These are phyloP conservation scores for Mus pahari DNA, from an alignment of 2,113 vertebrate genomes.

Conservation along the genomic window DNA sequence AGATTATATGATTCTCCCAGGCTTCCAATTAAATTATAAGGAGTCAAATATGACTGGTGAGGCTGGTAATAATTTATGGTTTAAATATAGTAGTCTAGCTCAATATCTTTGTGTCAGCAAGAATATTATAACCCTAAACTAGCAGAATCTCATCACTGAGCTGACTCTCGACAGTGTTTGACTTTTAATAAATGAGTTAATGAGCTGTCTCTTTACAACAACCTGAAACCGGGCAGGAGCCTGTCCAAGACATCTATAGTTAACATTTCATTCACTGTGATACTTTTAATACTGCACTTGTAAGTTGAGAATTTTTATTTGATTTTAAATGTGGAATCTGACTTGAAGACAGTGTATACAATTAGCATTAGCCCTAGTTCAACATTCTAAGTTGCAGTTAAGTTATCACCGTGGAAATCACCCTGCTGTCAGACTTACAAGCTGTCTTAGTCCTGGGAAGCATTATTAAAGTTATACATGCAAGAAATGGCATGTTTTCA, in stretches of 20 bases:
- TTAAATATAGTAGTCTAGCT: neutral
- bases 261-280: constrained; percentile 4
- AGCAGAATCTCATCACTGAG: neutral
- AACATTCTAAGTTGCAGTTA: neutral
- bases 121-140: constrained; percentile 1
- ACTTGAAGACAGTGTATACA: neutral
- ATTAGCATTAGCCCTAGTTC: neutral
- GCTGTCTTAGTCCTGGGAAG: neutral
- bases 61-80: neutral
- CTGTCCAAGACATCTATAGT: neutral
- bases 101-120: neutral
- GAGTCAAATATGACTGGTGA: neutral
- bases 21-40: constrained; percentile 12
- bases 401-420: neutral
- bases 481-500: neutral
- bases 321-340: neutral
- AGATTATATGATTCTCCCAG: neutral
- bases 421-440: neutral
- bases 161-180: neutral
- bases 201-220: neutral
- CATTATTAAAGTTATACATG: neutral
- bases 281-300: neutral
- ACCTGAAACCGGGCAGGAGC: neutral
- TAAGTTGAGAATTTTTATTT: neutral
- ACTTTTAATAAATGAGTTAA: constrained; percentile 27